These are phyloP conservation scores for Sigmodon hispidus DNA, from an alignment of 2,113 vertebrate genomes.

Conservation along the genomic window DNA sequence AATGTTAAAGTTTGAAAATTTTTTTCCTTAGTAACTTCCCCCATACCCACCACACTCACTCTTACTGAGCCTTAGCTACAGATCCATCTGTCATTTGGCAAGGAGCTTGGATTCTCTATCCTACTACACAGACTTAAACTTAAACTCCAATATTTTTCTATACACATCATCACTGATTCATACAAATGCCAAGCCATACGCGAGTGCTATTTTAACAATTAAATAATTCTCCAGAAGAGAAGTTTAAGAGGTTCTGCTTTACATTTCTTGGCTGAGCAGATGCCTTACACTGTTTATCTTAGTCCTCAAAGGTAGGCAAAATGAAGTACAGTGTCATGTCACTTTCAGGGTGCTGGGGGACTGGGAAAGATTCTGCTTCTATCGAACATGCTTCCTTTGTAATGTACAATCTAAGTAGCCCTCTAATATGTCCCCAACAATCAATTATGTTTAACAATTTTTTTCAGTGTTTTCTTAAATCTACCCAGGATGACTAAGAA, in stretches of 20 bases:
- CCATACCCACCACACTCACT: neutral
- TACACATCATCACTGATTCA: conserved; percentile 54
- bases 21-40: neutral
- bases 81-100: conserved; percentile 11
- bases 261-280: neutral
- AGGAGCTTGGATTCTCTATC: conserved; percentile 14
- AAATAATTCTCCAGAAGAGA: neutral
- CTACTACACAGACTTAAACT: conserved; percentile 51
- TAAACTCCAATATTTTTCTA: neutral
- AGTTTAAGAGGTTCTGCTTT: neutral
- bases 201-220: neutral
- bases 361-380: neutral
- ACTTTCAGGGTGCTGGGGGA: neutral
- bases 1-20: conserved; percentile 58
- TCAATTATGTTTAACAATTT: neutral
- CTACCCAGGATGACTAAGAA: neutral
- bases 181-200: conserved; percentile 12
- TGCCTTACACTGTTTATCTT: neutral
- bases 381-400: neutral
- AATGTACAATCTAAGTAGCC: neutral
- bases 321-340: neutral
- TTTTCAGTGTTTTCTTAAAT: neutral
- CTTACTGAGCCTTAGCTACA: conserved; percentile 49
- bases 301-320: neutral
- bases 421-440: neutral